A percentile compares a stretch with the other conserved stretches of the same genome.
phyloP scores from a whole-genome alignment of 2,888 invertebrate species.

The Furcula furcula region DNA sequence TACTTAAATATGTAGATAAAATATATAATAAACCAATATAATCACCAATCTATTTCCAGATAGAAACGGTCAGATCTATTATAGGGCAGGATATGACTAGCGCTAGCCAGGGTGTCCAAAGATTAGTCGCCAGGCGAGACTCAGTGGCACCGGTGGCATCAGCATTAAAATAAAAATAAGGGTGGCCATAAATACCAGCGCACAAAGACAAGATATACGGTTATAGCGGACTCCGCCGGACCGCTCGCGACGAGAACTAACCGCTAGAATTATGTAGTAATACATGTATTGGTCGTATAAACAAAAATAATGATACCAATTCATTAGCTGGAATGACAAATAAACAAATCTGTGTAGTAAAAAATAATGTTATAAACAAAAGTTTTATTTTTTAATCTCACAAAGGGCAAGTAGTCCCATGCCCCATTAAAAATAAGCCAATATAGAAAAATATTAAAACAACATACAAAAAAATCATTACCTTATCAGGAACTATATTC shows the following conservation, averaged over 20 bases:
- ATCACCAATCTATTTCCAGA: no score
- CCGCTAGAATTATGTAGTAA: conserved; percentile 36
- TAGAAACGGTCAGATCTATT: no score
- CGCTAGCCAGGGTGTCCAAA: conserved; percentile 43
- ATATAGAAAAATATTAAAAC: no score
- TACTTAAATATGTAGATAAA: no score
- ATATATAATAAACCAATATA: no score
- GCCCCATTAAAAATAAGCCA: no score
- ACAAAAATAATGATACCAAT: conserved; percentile 35
- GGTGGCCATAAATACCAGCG: conserved; percentile 69
- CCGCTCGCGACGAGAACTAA: conserved; percentile 44
- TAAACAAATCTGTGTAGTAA: no score
- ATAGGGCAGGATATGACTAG: neutral
- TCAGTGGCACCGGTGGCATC: conserved; percentile 74
- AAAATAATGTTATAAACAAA: no score
- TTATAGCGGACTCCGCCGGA: conserved; percentile 66
- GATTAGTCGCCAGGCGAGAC: conserved; percentile 68
- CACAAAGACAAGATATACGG: conserved; percentile 80
- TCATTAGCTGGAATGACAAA: conserved; percentile 20
- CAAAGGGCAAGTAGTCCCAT: no score
- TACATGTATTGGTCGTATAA: conserved; percentile 29
- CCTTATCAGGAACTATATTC: no score
- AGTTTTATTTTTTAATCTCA: no score
- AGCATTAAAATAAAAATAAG: conserved; percentile 82
- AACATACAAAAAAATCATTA: no score